Conservation (phyloP, 2,888 invertebrate genomes). For the Aspidiotus rigidus region DNA sequence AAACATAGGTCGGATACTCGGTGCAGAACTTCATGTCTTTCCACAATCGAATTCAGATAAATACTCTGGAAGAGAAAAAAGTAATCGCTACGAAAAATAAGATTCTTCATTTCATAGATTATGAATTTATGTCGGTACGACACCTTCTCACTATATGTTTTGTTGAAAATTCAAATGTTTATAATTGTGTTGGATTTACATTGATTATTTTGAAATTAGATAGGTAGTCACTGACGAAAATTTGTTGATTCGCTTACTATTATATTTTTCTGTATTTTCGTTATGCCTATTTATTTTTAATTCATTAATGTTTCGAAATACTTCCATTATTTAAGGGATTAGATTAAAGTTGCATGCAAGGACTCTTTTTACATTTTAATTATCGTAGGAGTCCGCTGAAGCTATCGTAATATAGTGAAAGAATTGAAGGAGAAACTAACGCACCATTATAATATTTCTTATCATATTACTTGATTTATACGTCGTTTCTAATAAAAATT, state of each 20-base stretch:
- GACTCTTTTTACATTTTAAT: slow-evolving; percentile 24
- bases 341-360: slow-evolving; percentile 24
- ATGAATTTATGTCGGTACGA: slow-evolving; percentile 3
- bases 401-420: slow-evolving; percentile 16
- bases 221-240: too few species aligned
- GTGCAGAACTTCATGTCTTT: background rate
- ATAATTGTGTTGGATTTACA: too few species aligned
- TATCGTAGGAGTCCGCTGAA: slow-evolving; percentile 7
- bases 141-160: slow-evolving; percentile 1
- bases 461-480: slow-evolving; percentile 29
- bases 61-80: background rate
- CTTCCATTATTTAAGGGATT: slow-evolving; percentile 24
- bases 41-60: background rate
- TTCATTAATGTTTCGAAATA: slow-evolving; percentile 20
- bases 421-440: slow-evolving; percentile 21
- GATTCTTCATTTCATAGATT: background rate
- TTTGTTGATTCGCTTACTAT: slow-evolving; percentile 3
- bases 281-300: slow-evolving; percentile 13
- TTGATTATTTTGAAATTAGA: too few species aligned
- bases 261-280: slow-evolving; percentile 17
- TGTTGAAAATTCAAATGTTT: background rate
- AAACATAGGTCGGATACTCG: background rate
- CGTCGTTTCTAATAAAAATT: slow-evolving; percentile 33
- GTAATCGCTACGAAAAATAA: slow-evolving; percentile 7
- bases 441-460: slow-evolving; percentile 23